Percentiles rank a stretch among this genome's conserved stretches.
Conservation (phyloP, 2,888 invertebrate genomes). For the Coelopa pilipes region DNA sequence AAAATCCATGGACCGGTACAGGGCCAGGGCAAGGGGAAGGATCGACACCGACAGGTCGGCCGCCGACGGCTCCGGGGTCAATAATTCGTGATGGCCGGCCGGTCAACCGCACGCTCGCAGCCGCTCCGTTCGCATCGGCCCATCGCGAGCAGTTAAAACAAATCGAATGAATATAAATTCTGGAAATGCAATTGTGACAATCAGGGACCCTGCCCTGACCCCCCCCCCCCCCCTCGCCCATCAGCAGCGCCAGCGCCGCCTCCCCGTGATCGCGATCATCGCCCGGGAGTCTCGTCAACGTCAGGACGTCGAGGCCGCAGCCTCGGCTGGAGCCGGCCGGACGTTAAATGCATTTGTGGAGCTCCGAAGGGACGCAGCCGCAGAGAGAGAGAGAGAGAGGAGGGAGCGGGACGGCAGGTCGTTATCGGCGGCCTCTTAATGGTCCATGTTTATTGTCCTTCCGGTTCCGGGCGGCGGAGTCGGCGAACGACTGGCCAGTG, state of each 20-base stretch:
- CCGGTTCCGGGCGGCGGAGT: too few species aligned
- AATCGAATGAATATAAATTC: conserved; percentile 13
- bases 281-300: too few species aligned
- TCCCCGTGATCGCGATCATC: too few species aligned
- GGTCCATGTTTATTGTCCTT: too few species aligned
- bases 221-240: too few species aligned
- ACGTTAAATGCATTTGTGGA: conserved; percentile 17
- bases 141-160: conserved; percentile 26
- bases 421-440: conserved; percentile 1
- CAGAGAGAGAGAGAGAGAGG: neutral
- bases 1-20: neutral
- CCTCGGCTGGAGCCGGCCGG: neutral
- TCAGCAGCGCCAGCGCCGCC: too few species aligned
- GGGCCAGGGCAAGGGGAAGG: neutral
- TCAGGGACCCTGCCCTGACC: neutral
- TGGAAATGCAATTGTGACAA: conserved; percentile 29
- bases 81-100: too few species aligned
- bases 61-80: neutral
- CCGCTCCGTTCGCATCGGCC: neutral
- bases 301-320: neutral
- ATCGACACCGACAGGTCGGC: neutral
- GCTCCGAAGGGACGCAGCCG: neutral
- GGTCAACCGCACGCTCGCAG: too few species aligned
- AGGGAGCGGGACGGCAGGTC: neutral
- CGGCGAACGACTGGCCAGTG: too few species aligned